Evolutionary conservation across 2,888 invertebrate genomes (phyloP), one percentile per base, ranked within the genome.

Genomic region (Aphidoletes aphidimyza): DNA sequence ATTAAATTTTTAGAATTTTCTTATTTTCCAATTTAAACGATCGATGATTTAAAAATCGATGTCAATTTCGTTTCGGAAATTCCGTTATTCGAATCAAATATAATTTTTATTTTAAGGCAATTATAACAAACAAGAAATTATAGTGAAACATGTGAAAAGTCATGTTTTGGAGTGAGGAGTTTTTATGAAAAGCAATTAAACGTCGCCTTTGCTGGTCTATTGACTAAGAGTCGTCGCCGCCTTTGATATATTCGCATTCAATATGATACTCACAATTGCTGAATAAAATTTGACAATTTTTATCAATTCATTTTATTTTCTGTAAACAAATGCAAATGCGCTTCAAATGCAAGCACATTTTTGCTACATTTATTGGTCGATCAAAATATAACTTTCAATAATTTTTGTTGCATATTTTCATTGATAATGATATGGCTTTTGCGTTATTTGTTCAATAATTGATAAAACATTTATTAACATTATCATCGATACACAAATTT

Each of bases 161-260:
- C 30, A 30, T 2, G 1, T 69, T 14, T 26, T 26, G 22, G 22
- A 22, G 47, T 11, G 22, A 69, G 34, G 14, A 30, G 9, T 69
- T 69, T 69, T 42, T n/a, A n/a, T 30, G 69, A 69, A 69, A 69
- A 69, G 69, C 69, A 69, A 69, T 69, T 69, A 69, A n/a, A 14
- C 34, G 54, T 54, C 54, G 54, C 54, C 54, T 54, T 54, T 22
- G 69, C 30, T 14, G 30, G n/a, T 69, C 17, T 26, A 69, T 69
- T 69, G 30, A 54, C n/a, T n/a, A n/a, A n/a, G n/a, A n/a, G n/a
- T 69, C 69, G 17, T 14, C 8, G 69, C 30, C 34, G 30, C 69
- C 69, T 69, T 69, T 14, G 17, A 69, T 69, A 47, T 47, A 30
- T 69, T 69, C 69, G 17, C 14, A 34, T 69, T 54, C 2, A 54